Evolutionary conservation across 2,888 invertebrate species (phyloP).

Genomic region (Synanthedon andrenaeformis): DNA sequence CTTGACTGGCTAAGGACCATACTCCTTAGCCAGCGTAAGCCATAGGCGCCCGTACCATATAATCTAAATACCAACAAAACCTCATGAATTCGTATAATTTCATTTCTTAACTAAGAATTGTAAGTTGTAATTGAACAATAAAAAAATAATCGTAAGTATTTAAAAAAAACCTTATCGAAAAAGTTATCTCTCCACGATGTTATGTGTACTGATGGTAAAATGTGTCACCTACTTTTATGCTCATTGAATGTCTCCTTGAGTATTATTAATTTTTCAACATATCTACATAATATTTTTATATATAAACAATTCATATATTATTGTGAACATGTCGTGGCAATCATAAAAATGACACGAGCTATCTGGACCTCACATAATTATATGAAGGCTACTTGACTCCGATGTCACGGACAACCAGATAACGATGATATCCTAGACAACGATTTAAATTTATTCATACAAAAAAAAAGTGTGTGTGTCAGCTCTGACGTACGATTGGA

Average conservation of each 20-base stretch:
- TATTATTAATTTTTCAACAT: constrained; percentile 25
- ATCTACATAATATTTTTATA: neutral
- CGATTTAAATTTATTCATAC: constrained; percentile 7
- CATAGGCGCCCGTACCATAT: no score
- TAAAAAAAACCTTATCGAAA: neutral
- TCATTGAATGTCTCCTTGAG: constrained; percentile 48
- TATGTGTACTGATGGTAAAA: constrained; percentile 17
- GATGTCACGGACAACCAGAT: constrained; percentile 49
- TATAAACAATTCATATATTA: neutral
- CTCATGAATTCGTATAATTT: no score
- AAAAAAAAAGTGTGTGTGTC: no score
- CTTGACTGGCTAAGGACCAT: no score
- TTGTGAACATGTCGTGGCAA: neutral
- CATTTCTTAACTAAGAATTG: neutral
- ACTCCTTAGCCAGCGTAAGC: no score
- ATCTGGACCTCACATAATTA: neutral
- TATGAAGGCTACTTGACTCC: constrained; percentile 24
- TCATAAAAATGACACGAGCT: neutral
- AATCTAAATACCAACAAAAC: no score
- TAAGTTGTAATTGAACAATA: neutral
- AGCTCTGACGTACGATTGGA: no score
- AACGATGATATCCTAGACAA: constrained; percentile 18
- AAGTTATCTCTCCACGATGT: constrained; percentile 6
- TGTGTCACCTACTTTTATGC: constrained; percentile 57
- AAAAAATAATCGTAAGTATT: no score